phyloP scores from a whole-genome alignment of 2,888 invertebrate genomes.

The Hartigia nigra region DNA sequence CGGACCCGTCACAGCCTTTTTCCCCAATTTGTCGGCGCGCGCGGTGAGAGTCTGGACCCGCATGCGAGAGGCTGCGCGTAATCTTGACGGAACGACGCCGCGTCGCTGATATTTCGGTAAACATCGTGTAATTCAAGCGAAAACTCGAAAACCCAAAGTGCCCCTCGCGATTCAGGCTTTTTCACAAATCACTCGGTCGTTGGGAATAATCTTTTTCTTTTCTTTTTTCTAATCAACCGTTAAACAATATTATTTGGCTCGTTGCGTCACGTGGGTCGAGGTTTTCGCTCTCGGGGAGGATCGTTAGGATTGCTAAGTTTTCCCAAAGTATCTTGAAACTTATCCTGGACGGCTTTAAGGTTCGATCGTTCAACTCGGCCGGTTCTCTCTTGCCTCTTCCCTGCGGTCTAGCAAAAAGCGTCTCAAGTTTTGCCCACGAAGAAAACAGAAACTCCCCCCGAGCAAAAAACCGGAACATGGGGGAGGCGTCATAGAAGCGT shows the following conservation, averaged over 20 bases:
- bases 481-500: slow-evolving; percentile 24
- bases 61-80: slow-evolving; percentile 44
- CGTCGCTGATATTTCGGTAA: slow-evolving; percentile 32
- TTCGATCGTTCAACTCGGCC: slow-evolving; percentile 13
- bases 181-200: background rate
- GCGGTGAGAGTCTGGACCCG: slow-evolving; percentile 33
- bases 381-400: background rate
- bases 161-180: background rate
- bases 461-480: slow-evolving; percentile 27
- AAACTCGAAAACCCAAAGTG: too few relatives aligned
- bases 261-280: background rate
- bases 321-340: background rate
- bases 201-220: too few relatives aligned
- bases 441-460: slow-evolving; percentile 39
- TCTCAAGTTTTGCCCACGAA: slow-evolving; percentile 36
- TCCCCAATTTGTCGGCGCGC: slow-evolving; percentile 50
- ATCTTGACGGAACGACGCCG: slow-evolving; percentile 50
- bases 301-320: background rate
- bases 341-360: slow-evolving; percentile 23
- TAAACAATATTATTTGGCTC: too few relatives aligned
- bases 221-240: too few relatives aligned
- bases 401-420: slow-evolving; percentile 23
- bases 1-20: slow-evolving; percentile 40
- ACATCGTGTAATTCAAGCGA: slow-evolving; percentile 20
- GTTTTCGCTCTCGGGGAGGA: background rate